Evolutionary conservation across 37 sponge, comb jelly and placozoan genomes (phyloP), one percentile per base, ranked within the genome.

Genomic region (Haliclona indistincta): DNA sequence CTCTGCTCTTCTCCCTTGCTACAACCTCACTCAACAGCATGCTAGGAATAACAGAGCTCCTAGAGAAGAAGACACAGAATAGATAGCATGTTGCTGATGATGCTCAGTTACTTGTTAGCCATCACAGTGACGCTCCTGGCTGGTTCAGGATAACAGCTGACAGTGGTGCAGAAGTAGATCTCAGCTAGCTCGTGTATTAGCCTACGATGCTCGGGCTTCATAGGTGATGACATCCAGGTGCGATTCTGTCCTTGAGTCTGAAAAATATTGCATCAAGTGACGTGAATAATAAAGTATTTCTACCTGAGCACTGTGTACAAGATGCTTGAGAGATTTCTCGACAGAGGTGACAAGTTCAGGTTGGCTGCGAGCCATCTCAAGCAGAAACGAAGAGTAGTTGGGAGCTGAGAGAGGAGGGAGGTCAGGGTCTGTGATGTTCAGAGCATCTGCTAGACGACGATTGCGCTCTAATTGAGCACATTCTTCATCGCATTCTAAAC

Each of bases 401-500:
- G 36, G 70, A 15, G 23, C 5, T 20, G 65, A 37, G 28, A 36
- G 68, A 13, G 77, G 36, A 7, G 79, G 67, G 38, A 55, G 40
- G 34, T 77, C 68, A 39, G 73, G 70, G n/a, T 58, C 60, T 17
- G 51, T 17, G 7, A 58, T 20, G 54, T 70, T 58, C 51, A 85
- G 73, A 40, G 79, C 86, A 5, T 30, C 33, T 2, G 81, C 81
- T 22, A 77, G 79, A 38, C 63, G 37, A 42, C 67, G 84, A 72
- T 95, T 95, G 47, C 96, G 84, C 62, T 86, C 88, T 43, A 73
- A 76, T 49, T 84, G 81, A 17, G 58, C 74, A 68, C 96, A 95
- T 51, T 74, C 80, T 62, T 90, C 91, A 76, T 95, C 91, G 68
- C 96, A 95, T 30, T 90, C 85, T 64, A 95, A 69, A 41, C 61